Base-by-base conservation (phyloP, 1,140 invertebrate species). In the Heliconius hewitsoni region DNA sequence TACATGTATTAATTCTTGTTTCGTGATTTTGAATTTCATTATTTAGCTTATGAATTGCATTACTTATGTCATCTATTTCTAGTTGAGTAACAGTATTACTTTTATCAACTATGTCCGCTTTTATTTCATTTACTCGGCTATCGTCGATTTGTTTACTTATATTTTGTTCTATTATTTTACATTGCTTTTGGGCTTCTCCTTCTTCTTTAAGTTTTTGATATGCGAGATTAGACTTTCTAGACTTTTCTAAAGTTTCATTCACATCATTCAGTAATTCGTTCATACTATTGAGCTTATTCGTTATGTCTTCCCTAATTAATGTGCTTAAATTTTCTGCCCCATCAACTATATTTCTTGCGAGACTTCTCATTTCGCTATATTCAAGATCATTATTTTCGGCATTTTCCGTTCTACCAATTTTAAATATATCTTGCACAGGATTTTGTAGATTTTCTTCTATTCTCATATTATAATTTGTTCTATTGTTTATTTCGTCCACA, bases 181-280 rank as follows among this genome's bases (percentile, higher is more conserved):
- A 42, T 34, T 71, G 37, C 80, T 84, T 85, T 37, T 86, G 77
- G 37, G 71, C 77, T 27, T 89, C 85, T 9, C 84, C 80, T 81
- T 93, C 88, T 79, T 84, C 85, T 82, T 89, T 90, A 42, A 94
- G 76, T 74, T 90, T 91, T 80, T 93, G 84, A 83, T 94, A 95
- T 30, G 83, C 86, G 34, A 94, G 81, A 82, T 91, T 94, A 74
- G 91, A 94, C 79, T 93, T 89, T 76, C 88, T 90, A 42, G 94
- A 95, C 77, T 92, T 92, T 86, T 95, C 91, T 76, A 95, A 88
- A 50, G 93, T 90, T 77, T 85, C 85, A 81, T 95, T 95, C 0
- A 95, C 93, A 81, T 95, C 94, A 78, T 92, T 92, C 5, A 95
- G 81, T 50, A 95, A 83, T 80, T 93, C 93, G 85, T 94, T 93